Evolutionary conservation across 2,113 vertebrate genomes (phyloP).

Genomic region (Atherinomorus stipes): DNA sequence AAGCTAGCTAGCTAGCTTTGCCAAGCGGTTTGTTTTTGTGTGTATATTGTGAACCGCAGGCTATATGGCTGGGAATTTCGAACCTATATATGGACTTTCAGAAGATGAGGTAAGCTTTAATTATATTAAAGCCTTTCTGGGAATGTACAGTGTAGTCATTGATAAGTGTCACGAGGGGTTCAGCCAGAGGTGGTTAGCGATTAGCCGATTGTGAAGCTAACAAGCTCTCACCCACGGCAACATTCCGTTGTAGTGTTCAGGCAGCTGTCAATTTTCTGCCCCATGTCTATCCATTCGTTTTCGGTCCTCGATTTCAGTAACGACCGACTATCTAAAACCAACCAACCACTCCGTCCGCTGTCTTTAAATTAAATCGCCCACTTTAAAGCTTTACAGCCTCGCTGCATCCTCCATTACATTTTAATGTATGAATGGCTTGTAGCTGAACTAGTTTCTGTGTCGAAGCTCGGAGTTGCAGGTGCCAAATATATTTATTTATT

Average conservation of each 20-base stretch:
- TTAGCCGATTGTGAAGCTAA: conserved; percentile 62
- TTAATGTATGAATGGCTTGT: conserved; percentile 9
- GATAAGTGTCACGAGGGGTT: neutral
- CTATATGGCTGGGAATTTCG: conserved; percentile 85
- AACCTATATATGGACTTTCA: conserved; percentile 86
- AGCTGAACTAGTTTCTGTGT: neutral
- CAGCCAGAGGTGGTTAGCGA: conserved; percentile 24
- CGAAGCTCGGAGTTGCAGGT: neutral
- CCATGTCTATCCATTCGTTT: conserved; percentile 1
- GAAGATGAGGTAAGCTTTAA: conserved; percentile 84
- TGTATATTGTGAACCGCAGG: conserved; percentile 58
- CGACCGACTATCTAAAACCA: neutral
- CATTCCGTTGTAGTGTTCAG: conserved; percentile 56
- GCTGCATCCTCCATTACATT: neutral
- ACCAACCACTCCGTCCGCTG: neutral
- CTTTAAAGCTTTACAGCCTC: neutral
- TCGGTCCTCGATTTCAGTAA: neutral
- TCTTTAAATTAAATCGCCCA: neutral
- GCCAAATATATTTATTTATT: neutral
- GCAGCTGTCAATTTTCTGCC: conserved; percentile 43
- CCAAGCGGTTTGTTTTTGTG: conserved; percentile 69
- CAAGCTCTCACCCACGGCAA: conserved; percentile 43
- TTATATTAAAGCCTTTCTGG: neutral
- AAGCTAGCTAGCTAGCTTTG: conserved; percentile 78
- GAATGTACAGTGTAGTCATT: neutral